Evolutionary conservation across 2,113 vertebrate species (phyloP).

Genomic region (Perognathus longimembris): DNA sequence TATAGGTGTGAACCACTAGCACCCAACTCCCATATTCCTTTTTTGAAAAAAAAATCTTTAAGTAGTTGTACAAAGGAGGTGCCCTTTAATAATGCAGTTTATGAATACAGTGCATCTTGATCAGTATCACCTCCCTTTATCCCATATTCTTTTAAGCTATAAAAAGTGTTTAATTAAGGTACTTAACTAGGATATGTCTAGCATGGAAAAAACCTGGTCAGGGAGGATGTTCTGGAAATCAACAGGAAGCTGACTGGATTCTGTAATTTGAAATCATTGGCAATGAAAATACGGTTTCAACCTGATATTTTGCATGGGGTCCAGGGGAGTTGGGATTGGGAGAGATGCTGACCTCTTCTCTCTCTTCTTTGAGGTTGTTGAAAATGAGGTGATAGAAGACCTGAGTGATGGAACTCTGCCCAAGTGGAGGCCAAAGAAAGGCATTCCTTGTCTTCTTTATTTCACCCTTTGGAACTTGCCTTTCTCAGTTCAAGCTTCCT

Average conservation of each 20-base stretch:
- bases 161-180: slow-evolving; percentile 56
- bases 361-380: neutral
- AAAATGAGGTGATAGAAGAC: neutral
- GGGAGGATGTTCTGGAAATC: slow-evolving; percentile 36
- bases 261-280: slow-evolving; percentile 29
- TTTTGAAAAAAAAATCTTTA: no score
- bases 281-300: slow-evolving; percentile 33
- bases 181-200: neutral
- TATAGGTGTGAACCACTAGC: no score
- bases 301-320: neutral
- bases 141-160: slow-evolving; percentile 41
- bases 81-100: no score
- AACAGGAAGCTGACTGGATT: slow-evolving; percentile 23
- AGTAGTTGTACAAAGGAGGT: no score
- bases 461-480: slow-evolving; percentile 3
- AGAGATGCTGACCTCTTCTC: neutral
- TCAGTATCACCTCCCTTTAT: no score
- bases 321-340: slow-evolving; percentile 39
- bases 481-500: slow-evolving; percentile 40
- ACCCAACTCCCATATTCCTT: no score
- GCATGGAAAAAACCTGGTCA: slow-evolving; percentile 3
- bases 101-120: no score
- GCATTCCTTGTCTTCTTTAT: slow-evolving; percentile 35
- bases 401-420: neutral
- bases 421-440: neutral